Conservation (phyloP, 2,888 invertebrate genomes). For the Xanthia icteritia region DNA sequence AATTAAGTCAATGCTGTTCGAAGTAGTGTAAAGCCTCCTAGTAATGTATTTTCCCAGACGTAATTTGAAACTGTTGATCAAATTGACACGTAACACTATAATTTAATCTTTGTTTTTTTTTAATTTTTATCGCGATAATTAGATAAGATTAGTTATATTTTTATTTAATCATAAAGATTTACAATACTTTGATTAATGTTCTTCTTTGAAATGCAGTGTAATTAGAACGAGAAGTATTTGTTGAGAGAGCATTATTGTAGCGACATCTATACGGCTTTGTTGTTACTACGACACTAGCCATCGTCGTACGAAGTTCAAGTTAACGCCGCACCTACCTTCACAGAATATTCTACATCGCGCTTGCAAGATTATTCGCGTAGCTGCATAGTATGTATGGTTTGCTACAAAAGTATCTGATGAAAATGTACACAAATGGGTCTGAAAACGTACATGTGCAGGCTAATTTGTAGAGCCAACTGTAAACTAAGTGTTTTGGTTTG, state of each 20-base stretch:
- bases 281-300: background rate
- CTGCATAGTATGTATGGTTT: background rate
- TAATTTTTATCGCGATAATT: constrained; percentile 11
- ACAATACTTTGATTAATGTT: background rate
- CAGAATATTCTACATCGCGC: no score
- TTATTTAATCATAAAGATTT: constrained; percentile 16
- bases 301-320: background rate
- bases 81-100: constrained; percentile 1
- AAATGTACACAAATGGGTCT: background rate
- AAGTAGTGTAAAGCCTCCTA: background rate
- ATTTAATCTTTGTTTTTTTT: no score
- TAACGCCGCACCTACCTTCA: background rate
- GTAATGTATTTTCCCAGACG: background rate
- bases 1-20: background rate
- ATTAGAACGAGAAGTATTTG: background rate
- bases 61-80: constrained; percentile 24
- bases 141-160: background rate
- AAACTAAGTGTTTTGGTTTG: background rate
- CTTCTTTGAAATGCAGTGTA: constrained; percentile 2
- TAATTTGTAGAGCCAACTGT: background rate
- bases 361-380: background rate
- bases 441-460: background rate
- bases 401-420: background rate
- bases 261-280: constrained; percentile 21
- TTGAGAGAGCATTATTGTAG: background rate